Percentiles rank a stretch among this genome's conserved stretches.
Conservation (phyloP, 2,888 invertebrate genomes). For the Villa cingulata region DNA sequence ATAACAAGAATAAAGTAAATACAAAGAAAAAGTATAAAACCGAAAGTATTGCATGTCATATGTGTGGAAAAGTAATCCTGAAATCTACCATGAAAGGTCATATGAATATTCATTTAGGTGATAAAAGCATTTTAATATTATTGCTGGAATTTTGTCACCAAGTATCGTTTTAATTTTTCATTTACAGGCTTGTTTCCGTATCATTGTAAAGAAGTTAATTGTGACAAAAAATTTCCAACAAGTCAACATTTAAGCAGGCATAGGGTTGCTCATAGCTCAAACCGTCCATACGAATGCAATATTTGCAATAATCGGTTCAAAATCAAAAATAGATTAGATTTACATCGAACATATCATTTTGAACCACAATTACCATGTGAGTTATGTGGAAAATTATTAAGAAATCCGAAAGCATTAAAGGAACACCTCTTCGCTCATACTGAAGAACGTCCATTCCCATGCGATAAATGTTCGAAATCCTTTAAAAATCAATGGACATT, state of each 20-base stretch:
- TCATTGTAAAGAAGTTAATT: neutral
- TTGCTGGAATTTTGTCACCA: neutral
- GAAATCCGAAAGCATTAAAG: neutral
- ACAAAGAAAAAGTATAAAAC: too few species aligned
- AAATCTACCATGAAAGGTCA: neutral
- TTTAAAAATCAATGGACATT: neutral
- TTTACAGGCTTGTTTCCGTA: neutral
- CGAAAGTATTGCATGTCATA: too few species aligned
- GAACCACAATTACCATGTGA: slow-evolving; percentile 1
- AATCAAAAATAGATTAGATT: neutral
- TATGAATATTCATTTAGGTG: neutral
- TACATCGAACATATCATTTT: slow-evolving; percentile 1
- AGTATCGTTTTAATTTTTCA: neutral
- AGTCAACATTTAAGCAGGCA: neutral
- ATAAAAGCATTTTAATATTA: neutral
- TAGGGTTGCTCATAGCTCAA: neutral
- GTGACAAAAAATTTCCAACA: neutral
- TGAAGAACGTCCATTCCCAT: neutral
- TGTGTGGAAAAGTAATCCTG: neutral
- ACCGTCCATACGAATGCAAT: neutral
- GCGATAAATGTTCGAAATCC: neutral
- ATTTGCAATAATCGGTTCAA: neutral
- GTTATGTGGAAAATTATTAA: slow-evolving; percentile 1
- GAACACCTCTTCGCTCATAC: neutral
- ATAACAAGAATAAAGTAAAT: too few species aligned